These are phyloP conservation scores for Nilaparvata lugens DNA, from an alignment of 1,140 invertebrate genomes.

Conservation along the genomic window DNA sequence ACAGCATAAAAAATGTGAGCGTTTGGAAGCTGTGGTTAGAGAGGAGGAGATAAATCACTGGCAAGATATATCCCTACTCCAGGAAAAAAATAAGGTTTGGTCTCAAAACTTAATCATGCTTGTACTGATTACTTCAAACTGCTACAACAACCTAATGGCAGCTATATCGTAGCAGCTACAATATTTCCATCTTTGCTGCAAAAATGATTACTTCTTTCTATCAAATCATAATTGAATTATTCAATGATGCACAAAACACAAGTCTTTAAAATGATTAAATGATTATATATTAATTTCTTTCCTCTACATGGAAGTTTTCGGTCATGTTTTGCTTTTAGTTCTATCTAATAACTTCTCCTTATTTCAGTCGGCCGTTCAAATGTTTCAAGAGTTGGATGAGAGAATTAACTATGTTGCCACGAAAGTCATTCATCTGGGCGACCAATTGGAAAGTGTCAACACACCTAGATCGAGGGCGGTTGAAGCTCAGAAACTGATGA, in stretches of 20 bases:
- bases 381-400: constrained; percentile 89
- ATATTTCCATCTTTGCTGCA: too few species aligned
- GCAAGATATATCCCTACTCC: constrained; percentile 68
- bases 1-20: constrained; percentile 79
- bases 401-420: constrained; percentile 95
- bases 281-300: too few species aligned
- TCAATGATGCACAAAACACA: too few species aligned
- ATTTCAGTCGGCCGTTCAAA: constrained; percentile 64
- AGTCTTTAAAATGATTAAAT: too few species aligned
- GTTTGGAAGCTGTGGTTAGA: constrained; percentile 67
- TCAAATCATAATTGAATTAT: too few species aligned
- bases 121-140: not conserved
- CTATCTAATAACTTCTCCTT: constrained; percentile 10
- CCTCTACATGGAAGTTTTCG: too few species aligned
- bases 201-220: too few species aligned
- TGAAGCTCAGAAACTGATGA: constrained; percentile 89
- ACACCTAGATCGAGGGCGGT: constrained; percentile 86
- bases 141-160: too few species aligned
- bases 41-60: constrained; percentile 82
- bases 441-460: constrained; percentile 95
- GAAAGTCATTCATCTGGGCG: constrained; percentile 93
- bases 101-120: not conserved
- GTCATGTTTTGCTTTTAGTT: too few species aligned
- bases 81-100: constrained; percentile 75
- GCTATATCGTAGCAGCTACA: too few species aligned